phyloP scores from a whole-genome alignment of 2,113 vertebrate genomes.

The Motacilla alba region DNA sequence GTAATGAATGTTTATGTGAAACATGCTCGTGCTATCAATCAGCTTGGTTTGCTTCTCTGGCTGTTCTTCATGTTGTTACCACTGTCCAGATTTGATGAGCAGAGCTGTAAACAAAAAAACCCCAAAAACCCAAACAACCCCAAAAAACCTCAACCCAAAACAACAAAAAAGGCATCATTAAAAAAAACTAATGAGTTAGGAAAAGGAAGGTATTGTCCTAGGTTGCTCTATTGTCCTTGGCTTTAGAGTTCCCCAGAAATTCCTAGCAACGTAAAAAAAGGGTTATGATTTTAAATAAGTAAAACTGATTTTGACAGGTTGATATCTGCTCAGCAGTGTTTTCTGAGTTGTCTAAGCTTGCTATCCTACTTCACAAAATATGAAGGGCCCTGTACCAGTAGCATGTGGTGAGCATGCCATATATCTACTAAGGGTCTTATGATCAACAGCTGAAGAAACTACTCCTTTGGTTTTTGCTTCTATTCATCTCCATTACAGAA shows the following conservation, averaged over 20 bases:
- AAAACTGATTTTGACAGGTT: not conserved
- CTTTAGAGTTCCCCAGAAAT: not conserved
- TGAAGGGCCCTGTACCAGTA: not conserved
- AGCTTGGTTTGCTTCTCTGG: not conserved
- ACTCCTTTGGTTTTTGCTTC: not conserved
- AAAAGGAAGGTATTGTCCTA: not conserved
- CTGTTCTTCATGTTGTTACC: not conserved
- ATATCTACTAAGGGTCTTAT: not conserved
- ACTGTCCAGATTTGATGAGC: not conserved
- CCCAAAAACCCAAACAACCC: not conserved
- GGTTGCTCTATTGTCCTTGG: not conserved
- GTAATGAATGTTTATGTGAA: not conserved
- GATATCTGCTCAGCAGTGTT: not conserved
- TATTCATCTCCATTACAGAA: not conserved
- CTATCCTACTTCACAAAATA: not conserved
- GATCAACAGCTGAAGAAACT: not conserved
- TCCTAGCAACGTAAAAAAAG: not conserved
- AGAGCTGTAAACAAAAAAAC: not conserved
- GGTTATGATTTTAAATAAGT: not conserved
- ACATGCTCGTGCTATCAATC: slow-evolving; percentile 32
- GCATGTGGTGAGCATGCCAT: not conserved
- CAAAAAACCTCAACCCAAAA: not conserved
- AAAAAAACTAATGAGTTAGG: not conserved
- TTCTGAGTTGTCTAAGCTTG: not conserved
- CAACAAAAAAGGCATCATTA: not conserved